Evolutionary conservation across 2,797 vertebrate species (phyloP).

Genomic region (Anguilla anguilla): DNA sequence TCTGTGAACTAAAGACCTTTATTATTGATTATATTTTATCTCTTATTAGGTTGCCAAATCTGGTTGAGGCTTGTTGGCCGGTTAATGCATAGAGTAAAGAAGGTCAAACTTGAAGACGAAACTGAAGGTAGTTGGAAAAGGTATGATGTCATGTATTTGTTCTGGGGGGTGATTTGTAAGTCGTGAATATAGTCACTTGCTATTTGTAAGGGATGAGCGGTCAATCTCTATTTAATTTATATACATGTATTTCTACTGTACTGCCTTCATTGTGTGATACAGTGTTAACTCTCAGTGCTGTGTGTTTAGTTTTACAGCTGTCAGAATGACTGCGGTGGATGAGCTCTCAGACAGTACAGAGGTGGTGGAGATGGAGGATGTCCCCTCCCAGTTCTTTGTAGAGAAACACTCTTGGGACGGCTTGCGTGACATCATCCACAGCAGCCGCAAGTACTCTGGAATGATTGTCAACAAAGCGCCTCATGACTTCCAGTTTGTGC

Average conservation of each 20-base stretch:
- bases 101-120: conserved; percentile 88
- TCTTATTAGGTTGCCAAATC: conserved; percentile 74
- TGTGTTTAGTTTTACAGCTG: conserved; percentile 66
- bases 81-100: conserved; percentile 98
- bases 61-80: conserved; percentile 74
- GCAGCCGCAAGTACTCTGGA: conserved; percentile 94
- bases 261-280: not conserved
- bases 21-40: conserved; percentile 32
- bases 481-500: conserved; percentile 96
- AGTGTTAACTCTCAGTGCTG: conserved; percentile 34
- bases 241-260: not conserved
- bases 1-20: not conserved
- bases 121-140: conserved; percentile 89
- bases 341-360: conserved; percentile 78
- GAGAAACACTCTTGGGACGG: conserved; percentile 96
- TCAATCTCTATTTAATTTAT: not conserved
- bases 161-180: not conserved
- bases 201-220: not conserved
- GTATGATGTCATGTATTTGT: conserved; percentile 63
- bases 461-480: conserved; percentile 96
- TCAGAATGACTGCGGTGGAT: conserved; percentile 88
- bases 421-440: conserved; percentile 91
- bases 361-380: conserved; percentile 85
- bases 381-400: conserved; percentile 87
- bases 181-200: not conserved